Conservation (phyloP, 2,113 vertebrate species). For the Motacilla alba region DNA sequence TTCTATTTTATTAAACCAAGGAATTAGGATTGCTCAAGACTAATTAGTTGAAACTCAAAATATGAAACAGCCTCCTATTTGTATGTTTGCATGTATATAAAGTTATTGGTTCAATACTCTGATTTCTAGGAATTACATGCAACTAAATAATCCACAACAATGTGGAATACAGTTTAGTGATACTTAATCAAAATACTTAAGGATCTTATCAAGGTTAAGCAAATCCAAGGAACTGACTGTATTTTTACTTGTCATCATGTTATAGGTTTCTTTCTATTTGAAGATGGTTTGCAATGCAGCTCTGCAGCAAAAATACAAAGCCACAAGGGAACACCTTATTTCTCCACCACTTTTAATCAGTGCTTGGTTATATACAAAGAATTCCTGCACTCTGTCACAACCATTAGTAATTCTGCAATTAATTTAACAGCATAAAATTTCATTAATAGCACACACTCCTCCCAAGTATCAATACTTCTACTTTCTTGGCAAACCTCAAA, state of each 20-base stretch:
- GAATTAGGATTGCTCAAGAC: not conserved
- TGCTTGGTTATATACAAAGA: not conserved
- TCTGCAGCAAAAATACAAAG: not conserved
- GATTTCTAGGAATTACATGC: not conserved
- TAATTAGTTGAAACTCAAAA: not conserved
- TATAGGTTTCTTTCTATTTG: not conserved
- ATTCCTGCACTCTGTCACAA: not conserved
- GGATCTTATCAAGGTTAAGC: not conserved
- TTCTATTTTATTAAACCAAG: not conserved
- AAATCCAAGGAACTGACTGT: not conserved
- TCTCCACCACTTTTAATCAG: not conserved
- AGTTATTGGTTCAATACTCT: not conserved
- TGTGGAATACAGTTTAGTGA: not conserved
- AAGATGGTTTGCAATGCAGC: not conserved
- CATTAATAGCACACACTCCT: not conserved
- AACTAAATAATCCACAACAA: not conserved
- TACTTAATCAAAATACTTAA: not conserved
- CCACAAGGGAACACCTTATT: not conserved
- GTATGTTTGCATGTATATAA: not conserved
- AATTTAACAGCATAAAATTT: not conserved
- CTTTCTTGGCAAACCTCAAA: not conserved
- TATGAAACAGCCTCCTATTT: not conserved
- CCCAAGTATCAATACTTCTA: not conserved
- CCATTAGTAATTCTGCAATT: not conserved
- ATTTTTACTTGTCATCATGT: not conserved